A percentile compares a stretch with the other conserved stretches of the same genome.
Evolutionary conservation across 2,797 vertebrate species (phyloP).

Genomic region (Darevskia mixta): DNA sequence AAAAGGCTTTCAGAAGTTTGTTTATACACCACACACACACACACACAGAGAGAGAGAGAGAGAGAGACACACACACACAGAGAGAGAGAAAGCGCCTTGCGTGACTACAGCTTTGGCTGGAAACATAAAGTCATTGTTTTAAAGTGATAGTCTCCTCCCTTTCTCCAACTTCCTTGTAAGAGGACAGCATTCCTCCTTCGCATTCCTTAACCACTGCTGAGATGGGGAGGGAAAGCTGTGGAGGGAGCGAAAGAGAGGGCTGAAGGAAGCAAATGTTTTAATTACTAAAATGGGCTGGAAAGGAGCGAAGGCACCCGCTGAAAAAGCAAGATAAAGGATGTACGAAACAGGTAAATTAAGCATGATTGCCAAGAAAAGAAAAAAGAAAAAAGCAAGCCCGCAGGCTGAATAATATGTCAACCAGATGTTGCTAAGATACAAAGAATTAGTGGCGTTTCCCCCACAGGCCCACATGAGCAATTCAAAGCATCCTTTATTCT

Average conservation of each 20-base stretch:
- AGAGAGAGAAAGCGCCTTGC: conserved; percentile 73
- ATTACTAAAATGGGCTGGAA: conserved; percentile 22
- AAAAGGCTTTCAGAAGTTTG: conserved; percentile 14
- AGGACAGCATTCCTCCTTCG: conserved; percentile 86
- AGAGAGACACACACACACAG: conserved; percentile 33
- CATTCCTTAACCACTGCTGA: conserved; percentile 85
- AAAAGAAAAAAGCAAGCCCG: background rate
- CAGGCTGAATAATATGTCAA: conserved; percentile 37
- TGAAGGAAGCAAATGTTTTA: conserved; percentile 44
- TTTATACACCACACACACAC: conserved; percentile 1
- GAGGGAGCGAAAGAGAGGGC: background rate
- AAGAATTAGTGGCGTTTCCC: conserved; percentile 34
- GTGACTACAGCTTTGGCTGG: conserved; percentile 81
- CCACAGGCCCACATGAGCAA: background rate
- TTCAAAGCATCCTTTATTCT: conserved; percentile 46
- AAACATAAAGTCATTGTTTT: conserved; percentile 87
- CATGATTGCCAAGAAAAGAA: conserved; percentile 27
- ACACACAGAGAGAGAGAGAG: conserved; percentile 39
- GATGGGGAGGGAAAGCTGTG: conserved; percentile 68
- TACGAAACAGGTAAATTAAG: conserved; percentile 32
- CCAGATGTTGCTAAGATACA: conserved; percentile 35
- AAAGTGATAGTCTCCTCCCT: conserved; percentile 74
- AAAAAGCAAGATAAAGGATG: conserved; percentile 13
- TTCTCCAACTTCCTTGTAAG: conserved; percentile 78
- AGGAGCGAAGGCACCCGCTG: conserved; percentile 18